A percentile compares a stretch with the other conserved stretches of the same genome.
These are phyloP conservation scores for Anhinga anhinga DNA, from an alignment of 2,113 vertebrate species.

Conservation along the genomic window DNA sequence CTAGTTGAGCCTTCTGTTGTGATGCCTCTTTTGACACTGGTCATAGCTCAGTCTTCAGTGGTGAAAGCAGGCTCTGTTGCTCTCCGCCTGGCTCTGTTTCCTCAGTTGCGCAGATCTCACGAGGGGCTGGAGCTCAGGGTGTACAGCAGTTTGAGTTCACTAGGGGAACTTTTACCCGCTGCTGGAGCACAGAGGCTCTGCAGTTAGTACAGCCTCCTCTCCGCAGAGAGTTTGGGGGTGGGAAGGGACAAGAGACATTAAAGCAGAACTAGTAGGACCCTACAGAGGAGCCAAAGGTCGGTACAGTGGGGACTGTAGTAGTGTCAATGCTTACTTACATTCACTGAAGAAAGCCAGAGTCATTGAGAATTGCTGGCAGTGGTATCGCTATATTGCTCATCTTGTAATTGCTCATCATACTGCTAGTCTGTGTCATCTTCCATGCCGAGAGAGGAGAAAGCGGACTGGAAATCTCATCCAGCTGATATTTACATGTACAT, in stretches of 20 bases:
- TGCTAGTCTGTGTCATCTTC: not conserved
- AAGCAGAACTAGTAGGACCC: not conserved
- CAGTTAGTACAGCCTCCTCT: not conserved
- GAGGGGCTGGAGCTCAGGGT: not conserved
- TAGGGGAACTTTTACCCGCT: not conserved
- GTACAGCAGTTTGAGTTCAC: not conserved
- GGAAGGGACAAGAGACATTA: not conserved
- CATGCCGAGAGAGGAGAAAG: not conserved
- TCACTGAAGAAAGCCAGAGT: not conserved
- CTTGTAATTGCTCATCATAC: not conserved
- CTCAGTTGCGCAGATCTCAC: not conserved
- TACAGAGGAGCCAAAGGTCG: not conserved
- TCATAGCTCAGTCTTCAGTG: not conserved
- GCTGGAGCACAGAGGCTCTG: not conserved
- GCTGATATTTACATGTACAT: not conserved
- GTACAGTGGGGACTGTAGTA: not conserved
- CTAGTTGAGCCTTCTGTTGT: not conserved
- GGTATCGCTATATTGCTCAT: not conserved
- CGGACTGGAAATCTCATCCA: not conserved
- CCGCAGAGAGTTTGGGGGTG: not conserved
- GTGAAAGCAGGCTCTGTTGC: not conserved
- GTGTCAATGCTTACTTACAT: not conserved
- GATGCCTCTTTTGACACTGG: not conserved
- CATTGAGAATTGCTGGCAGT: not conserved
- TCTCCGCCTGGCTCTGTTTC: not conserved